phyloP scores from a whole-genome alignment of 2,888 invertebrate genomes.

The Anoplius nigerrimus region DNA sequence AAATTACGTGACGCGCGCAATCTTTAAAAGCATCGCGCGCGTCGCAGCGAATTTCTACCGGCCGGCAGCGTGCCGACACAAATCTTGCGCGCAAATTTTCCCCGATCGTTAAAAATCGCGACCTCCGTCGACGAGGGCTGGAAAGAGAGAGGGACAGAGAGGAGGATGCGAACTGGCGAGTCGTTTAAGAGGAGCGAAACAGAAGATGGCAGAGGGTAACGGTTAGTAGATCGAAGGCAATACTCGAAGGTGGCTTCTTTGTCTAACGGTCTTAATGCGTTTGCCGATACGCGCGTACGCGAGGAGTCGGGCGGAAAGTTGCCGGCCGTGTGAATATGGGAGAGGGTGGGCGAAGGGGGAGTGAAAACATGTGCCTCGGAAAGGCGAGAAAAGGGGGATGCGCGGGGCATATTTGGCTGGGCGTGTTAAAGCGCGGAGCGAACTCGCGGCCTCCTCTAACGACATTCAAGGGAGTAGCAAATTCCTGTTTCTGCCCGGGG shows the following conservation, averaged over 20 bases:
- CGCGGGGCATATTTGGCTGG: no score
- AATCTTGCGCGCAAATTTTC: no score
- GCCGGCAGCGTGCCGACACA: no score
- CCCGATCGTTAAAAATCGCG: no score
- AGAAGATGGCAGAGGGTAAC: background rate
- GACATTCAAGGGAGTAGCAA: slow-evolving; percentile 60
- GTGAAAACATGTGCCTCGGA: no score
- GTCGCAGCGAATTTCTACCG: no score
- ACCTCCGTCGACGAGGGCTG: no score
- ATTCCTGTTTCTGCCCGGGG: slow-evolving; percentile 46
- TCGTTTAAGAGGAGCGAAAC: slow-evolving; percentile 7
- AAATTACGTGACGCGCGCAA: no score
- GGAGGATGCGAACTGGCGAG: background rate
- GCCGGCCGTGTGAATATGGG: background rate
- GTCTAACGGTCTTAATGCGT: background rate
- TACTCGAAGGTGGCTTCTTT: no score
- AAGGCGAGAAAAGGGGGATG: slow-evolving; percentile 11
- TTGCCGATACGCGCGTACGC: slow-evolving; percentile 11
- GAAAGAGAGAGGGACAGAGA: background rate
- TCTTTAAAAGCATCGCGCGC: no score
- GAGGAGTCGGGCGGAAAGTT: background rate
- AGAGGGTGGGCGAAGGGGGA: background rate
- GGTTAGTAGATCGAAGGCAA: no score
- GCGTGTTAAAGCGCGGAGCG: slow-evolving; percentile 26
- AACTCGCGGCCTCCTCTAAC: slow-evolving; percentile 43